Evolutionary conservation across 1,140 invertebrate genomes (phyloP), one percentile per base, ranked within the genome.

Genomic region (Lordiphosa clarofinis): DNA sequence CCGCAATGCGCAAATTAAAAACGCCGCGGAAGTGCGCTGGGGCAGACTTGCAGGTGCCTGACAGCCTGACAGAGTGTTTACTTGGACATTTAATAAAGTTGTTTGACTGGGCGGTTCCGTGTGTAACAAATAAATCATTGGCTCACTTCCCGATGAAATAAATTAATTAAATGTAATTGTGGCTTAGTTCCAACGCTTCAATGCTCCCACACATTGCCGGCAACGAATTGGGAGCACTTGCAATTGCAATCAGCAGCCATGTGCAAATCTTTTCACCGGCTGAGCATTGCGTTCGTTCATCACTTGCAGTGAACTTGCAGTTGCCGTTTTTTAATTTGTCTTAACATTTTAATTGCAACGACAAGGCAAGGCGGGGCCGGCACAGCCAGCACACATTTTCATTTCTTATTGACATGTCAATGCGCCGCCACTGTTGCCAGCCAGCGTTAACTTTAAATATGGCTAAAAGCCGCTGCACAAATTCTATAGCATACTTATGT

Each of bases 41-140:
- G 21, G 47, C 64, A 68, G 54, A 50, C 31, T 40, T 36, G 11
- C 52, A 36, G 40, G 12, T 1, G 24, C 19, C 35, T 47, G 37
- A 49, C 54, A 46, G 36, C 49, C 53, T 37, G 58, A 33, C 56
- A 64, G 44, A 35, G 31, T 73, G 65, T 78, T 78, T 84, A 78
- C 73, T 84, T 84, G 84, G 73, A 84, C 73, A 86, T 84, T 84
- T 84, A 84, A 84, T 84, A 78, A 84, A 84, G 78, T 67, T 84
- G 78, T 84, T 84, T 84, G 78, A 63, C 57, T 56, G 53, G 42
- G 49, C 68, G 47, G 78, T 82, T 73, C 70, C 78, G 84, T 84
- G 78, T 73, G 84, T 84, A 84, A 84, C 78, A 84, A 73, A 84
- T 84, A 84, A 84, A 84, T 84, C 78, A 84, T 84, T 84, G 84